Conservation (phyloP, 1,140 invertebrate genomes). For the Achroia grisella region DNA sequence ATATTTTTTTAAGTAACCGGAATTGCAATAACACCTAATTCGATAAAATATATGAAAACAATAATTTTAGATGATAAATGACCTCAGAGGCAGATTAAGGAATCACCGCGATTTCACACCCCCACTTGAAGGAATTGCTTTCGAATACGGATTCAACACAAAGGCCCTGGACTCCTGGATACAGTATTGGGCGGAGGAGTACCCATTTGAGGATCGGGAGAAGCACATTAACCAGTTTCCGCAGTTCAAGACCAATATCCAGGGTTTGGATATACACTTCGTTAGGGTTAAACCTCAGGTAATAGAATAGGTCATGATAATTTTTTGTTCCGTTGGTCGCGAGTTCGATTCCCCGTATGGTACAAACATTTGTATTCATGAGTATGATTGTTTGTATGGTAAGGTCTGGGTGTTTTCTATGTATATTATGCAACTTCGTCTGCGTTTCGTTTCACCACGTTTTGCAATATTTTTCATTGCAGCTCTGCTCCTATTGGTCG, state of each 20-base stretch:
- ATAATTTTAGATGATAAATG: conserved; percentile 72
- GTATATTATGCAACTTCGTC: too few species aligned
- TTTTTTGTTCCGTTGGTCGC: too few species aligned
- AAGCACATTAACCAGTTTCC: conserved; percentile 77
- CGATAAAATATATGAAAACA: too few species aligned
- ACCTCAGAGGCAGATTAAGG: conserved; percentile 75
- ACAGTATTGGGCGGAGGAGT: conserved; percentile 79
- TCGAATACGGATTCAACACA: conserved; percentile 83
- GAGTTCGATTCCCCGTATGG: too few species aligned
- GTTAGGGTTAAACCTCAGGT: conserved; percentile 44
- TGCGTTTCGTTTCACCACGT: too few species aligned
- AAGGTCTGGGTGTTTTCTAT: too few species aligned
- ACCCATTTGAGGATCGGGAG: conserved; percentile 80
- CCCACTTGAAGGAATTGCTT: conserved; percentile 78
- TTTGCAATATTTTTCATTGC: too few species aligned
- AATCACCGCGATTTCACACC: conserved; percentile 67
- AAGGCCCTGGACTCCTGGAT: conserved; percentile 76
- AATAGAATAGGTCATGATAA: background rate
- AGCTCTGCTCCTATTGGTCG: too few species aligned
- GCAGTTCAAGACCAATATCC: conserved; percentile 80
- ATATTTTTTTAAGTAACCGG: too few species aligned
- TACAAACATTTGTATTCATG: too few species aligned
- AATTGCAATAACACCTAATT: too few species aligned
- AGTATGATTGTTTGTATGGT: too few species aligned
- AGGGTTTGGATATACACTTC: conserved; percentile 80